Evolutionary conservation across 2,888 invertebrate species (phyloP), one percentile per base, ranked within the genome.

Genomic region (Epiblema foenella): DNA sequence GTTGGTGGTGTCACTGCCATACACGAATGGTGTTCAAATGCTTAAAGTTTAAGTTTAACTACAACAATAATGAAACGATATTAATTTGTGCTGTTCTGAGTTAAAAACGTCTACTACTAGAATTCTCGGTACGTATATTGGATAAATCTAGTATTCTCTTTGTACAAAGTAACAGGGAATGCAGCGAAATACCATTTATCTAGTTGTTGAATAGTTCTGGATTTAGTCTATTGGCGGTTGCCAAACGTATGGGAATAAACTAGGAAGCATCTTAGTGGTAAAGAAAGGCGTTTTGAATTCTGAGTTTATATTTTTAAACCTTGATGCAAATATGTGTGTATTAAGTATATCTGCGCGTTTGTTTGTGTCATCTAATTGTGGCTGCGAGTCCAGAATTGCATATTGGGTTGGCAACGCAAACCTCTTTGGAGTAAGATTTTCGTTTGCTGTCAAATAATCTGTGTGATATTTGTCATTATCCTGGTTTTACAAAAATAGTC

Each of bases 181-280:
- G 66, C 60, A 56, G 33, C 78, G 75, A 79, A 83, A 78, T 76
- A 77, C 75, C 78, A 81, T 83, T 77, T 79, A 82, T 83, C 80
- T 78, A 73, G 60, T 73, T 71, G 74, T 75, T 65, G 76, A 82
- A 83, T 82, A 81, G 81, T 81, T 83, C 77, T 78, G 73, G 78
- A 79, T 81, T 77, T 79, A 80, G 79, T 79, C 74, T 79, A 78
- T 76, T 73, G 76, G 76, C 68, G 73, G 74, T 77, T 82, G 83
- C 82, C 81, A 84, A 82, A 79, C 74, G 77, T 75, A 75, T 74
- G 76, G 77, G 75, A 73, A 77, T 75, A 67, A 76, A 74, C 75
- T 69, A 52, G 54, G 73, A 68, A 29, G 3, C 68, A 2, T 56
- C 63, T 51, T 39, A 46, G 15, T 62, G 58, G 24, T 54, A 54